Base-by-base conservation (phyloP, 2,888 invertebrate genomes). In the Halictus ligatus region DNA sequence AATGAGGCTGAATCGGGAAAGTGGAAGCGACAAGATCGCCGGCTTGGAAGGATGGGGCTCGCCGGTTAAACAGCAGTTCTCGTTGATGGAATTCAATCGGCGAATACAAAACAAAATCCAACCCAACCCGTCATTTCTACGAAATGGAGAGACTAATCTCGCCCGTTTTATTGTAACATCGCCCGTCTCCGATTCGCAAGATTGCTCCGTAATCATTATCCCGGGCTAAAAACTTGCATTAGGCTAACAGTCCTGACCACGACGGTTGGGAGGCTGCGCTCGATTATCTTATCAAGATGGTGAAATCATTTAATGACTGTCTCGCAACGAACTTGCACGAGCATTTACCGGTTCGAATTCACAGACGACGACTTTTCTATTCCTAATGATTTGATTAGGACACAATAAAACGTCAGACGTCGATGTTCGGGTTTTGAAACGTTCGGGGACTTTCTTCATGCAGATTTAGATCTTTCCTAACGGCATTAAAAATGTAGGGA, bases 241-340 rank as follows among this genome's bases (percentile, higher is more conserved):
- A 40, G 46, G 50, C n/a, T 75, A 82, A 83, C 50, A 21, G 71
- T 46, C 75, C 75, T 13, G 46, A 50, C 50, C 29, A 54, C 43
- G 50, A 25, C 43, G 25, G 75, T 6, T 64, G n/a, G 43, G 29
- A 72, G 54, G n/a, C 43, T 54, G 35, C n/a, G 50, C 54, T 67
- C 84, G 64, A 80, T 75, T 84, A 80, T 84, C 75, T 85, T 84
- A 84, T 85, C 84, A 80, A 80, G 85, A 83, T 84, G 79, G 83
- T 43, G 85, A 84, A 85, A 85, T 84, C 84, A 54, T 73, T 84
- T 84, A 85, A 84, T 76, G 85, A 67, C 64, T 18, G 48, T 77
- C 46, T 84, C 60, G 64, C 75, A 58, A 54, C 71, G 79, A 75
- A 64, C 75, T 72, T 83, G 71, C 75, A 71, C 60, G 25, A 25